Evolutionary conservation across 2,113 vertebrate genomes (phyloP).

Genomic region (Marmota flaviventris): DNA sequence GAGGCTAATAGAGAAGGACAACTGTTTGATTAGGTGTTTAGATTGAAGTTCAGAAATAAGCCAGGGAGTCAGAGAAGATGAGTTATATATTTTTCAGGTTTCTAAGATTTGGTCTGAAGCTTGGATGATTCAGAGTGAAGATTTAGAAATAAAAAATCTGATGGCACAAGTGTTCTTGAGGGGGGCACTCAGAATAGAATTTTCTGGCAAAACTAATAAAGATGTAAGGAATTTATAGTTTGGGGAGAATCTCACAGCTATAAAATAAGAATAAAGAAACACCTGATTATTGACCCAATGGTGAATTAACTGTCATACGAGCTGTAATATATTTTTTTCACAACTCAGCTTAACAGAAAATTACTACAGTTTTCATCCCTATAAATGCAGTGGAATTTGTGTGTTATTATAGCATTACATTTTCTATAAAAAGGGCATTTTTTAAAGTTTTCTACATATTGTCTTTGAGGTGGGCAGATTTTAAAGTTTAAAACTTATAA

Average conservation of each 20-base stretch:
- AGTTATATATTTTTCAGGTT: not conserved
- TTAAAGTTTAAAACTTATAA: not conserved
- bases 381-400: not conserved
- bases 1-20: constrained; percentile 64
- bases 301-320: constrained; percentile 24
- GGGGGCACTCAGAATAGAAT: not conserved
- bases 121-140: not conserved
- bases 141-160: constrained; percentile 8
- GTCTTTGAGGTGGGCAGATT: not conserved
- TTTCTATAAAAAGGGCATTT: not conserved
- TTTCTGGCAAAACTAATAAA: not conserved
- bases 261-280: constrained; percentile 13
- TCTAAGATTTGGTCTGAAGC: not conserved
- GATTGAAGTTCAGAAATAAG: constrained; percentile 59
- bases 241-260: not conserved
- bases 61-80: constrained; percentile 56
- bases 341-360: not conserved
- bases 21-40: constrained; percentile 74
- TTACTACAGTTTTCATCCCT: not conserved
- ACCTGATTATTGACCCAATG: not conserved
- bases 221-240: not conserved
- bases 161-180: not conserved
- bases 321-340: not conserved
- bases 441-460: constrained; percentile 32
- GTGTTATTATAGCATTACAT: constrained; percentile 52